A percentile compares a stretch with the other conserved stretches of the same genome.
Conservation (phyloP, 2,797 vertebrate species). For the Microctenopoma lineatum region DNA sequence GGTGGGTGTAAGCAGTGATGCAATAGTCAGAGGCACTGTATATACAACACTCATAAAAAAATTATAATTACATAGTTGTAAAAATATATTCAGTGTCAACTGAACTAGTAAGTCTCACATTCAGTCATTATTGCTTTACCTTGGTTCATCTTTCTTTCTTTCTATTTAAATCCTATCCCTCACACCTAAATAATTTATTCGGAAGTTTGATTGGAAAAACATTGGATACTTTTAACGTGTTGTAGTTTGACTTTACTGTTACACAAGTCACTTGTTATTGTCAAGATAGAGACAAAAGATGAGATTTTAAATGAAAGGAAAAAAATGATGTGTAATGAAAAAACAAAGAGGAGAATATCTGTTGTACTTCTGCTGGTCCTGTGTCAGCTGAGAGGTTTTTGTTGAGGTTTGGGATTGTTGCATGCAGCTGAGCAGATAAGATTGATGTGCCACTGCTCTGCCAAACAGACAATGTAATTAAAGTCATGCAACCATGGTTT, state of each 20-base stretch:
- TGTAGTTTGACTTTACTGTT: no score
- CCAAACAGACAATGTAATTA: constrained; percentile 77
- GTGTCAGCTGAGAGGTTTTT: constrained; percentile 52
- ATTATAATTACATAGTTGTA: constrained; percentile 9
- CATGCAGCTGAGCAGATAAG: constrained; percentile 69
- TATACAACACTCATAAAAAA: constrained; percentile 4
- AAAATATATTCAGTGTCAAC: background rate
- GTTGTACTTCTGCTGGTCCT: constrained; percentile 17
- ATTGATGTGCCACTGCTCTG: constrained; percentile 70
- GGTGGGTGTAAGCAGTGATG: background rate
- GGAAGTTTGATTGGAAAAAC: constrained; percentile 3
- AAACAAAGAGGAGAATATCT: constrained; percentile 17
- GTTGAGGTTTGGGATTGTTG: constrained; percentile 57
- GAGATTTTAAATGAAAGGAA: no score
- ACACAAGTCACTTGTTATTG: no score
- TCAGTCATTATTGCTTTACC: constrained; percentile 1
- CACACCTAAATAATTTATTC: background rate
- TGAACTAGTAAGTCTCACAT: background rate
- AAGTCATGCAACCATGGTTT: constrained; percentile 71
- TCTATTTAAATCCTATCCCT: background rate
- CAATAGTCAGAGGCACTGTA: background rate
- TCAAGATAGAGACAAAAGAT: no score
- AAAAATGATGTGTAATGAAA: constrained; percentile 2
- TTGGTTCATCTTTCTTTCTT: background rate
- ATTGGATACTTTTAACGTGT: background rate